phyloP scores from a whole-genome alignment of 1,140 invertebrate genomes.

The Conus betulinus region DNA sequence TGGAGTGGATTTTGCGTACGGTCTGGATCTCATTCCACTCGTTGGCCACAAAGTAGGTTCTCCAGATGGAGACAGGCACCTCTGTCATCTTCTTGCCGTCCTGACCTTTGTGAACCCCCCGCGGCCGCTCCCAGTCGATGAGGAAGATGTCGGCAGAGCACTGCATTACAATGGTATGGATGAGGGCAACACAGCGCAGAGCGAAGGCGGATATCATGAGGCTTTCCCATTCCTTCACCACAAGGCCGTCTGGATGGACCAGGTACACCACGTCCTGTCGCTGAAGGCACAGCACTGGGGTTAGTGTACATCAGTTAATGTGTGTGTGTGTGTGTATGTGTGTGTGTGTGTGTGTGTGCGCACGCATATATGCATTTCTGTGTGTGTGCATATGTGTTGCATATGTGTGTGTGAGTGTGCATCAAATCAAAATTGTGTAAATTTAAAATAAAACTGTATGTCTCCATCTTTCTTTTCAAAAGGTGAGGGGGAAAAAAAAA shows the following conservation, averaged over 20 bases:
- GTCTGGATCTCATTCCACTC: slow-evolving; percentile 90
- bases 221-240: slow-evolving; percentile 60
- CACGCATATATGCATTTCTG: too few species aligned
- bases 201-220: slow-evolving; percentile 79
- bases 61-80: slow-evolving; percentile 83
- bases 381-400: too few species aligned
- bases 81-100: slow-evolving; percentile 39
- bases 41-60: slow-evolving; percentile 91
- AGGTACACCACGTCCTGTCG: slow-evolving; percentile 80
- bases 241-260: slow-evolving; percentile 69
- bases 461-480: too few species aligned
- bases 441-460: too few species aligned
- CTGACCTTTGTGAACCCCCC: slow-evolving; percentile 13
- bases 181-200: slow-evolving; percentile 83
- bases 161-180: slow-evolving; percentile 81
- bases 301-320: too few species aligned
- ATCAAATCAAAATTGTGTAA: too few species aligned
- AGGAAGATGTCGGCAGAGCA: slow-evolving; percentile 87
- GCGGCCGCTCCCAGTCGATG: slow-evolving; percentile 91
- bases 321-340: too few species aligned
- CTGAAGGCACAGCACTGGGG: slow-evolving; percentile 45
- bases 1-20: slow-evolving; percentile 59
- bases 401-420: too few species aligned
- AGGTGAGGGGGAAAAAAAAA: too few species aligned
- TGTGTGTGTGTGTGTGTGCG: too few species aligned